Base-by-base conservation (phyloP, 1,140 invertebrate species). In the Cherax destructor region DNA sequence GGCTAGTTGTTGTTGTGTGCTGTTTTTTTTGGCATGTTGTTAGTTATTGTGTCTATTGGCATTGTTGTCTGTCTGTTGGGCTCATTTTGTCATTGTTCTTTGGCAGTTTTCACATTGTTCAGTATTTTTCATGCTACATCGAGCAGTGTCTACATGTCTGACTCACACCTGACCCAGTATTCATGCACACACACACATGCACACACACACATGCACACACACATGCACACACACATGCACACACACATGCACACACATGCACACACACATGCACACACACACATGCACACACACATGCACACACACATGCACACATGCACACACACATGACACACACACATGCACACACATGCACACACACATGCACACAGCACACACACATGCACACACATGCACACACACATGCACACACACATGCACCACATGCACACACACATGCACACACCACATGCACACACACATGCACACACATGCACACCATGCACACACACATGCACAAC, bases 141-240 rank as follows among this genome's bases (percentile, higher is more conserved):
- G n/a, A n/a, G n/a, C n/a, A n/a, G n/a, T n/a, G n/a, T n/a, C n/a
- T n/a, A n/a, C n/a, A n/a, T n/a, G n/a, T n/a, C n/a, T n/a, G n/a
- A n/a, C n/a, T n/a, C n/a, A 74, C 72, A 9, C 21, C 72, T 7
- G 9, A 74, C 9, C 7, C 52, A 56, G 7, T 9, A 56, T 56
- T 56, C 72, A 74, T 18, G 18, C 72, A 74, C 72, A 74, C 72
- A 74, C 72, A 74, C 72, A 74, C 72, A 21, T 41, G 30, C 72
- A 74, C 72, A 74, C 72, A 5, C 72, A 74, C 72, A 74, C 72
- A 74, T 16, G 18, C 72, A 74, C 72, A 74, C 72, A 74, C 72
- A 74, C 72, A 74, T 18, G 18, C 72, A 74, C 72, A 74, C 72
- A 5, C 72, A 74, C 72, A 74, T 16, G 18, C 72, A 74, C 72